phyloP scores from a whole-genome alignment of 2,113 vertebrate species.

The Petrocephalus microphthalmus region DNA sequence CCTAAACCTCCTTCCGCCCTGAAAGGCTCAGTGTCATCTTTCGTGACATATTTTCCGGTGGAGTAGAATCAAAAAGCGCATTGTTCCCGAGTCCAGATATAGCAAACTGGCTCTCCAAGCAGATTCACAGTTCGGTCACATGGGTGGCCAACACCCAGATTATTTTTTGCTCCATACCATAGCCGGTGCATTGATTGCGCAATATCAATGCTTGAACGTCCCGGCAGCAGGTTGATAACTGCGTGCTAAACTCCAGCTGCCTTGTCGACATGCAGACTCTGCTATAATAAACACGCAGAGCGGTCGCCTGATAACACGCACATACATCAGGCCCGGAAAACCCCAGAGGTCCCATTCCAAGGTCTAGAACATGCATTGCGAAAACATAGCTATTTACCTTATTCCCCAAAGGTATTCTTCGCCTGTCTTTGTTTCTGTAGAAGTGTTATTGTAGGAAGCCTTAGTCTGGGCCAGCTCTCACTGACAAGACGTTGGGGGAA shows the following conservation, averaged over 20 bases:
- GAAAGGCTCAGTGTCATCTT: not conserved
- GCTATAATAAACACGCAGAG: conserved; percentile 21
- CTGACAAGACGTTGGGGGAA: not conserved
- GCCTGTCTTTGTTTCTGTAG: conserved; percentile 8
- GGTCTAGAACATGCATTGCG: conserved; percentile 15
- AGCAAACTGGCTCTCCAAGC: conserved; percentile 10
- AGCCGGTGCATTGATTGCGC: not conserved
- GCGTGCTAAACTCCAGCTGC: not conserved
- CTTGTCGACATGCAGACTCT: conserved; percentile 12
- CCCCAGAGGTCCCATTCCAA: conserved; percentile 20
- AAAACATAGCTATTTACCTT: conserved; percentile 34
- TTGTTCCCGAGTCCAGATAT: not conserved
- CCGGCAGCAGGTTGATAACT: not conserved
- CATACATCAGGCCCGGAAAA: not conserved
- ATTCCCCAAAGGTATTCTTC: conserved; percentile 18
- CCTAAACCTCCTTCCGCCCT: not conserved
- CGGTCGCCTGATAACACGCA: conserved; percentile 7
- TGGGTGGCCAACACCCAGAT: not conserved
- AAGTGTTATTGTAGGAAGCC: conserved; percentile 21
- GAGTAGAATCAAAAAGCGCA: conserved; percentile 6
- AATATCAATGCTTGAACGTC: not conserved
- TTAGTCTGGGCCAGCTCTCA: conserved; percentile 9
- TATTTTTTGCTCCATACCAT: not conserved
- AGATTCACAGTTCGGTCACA: not conserved
- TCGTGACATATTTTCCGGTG: not conserved